Evolutionary conservation across 2,888 invertebrate genomes (phyloP), one percentile per base, ranked within the genome.

Genomic region (Eristalis intricaria): DNA sequence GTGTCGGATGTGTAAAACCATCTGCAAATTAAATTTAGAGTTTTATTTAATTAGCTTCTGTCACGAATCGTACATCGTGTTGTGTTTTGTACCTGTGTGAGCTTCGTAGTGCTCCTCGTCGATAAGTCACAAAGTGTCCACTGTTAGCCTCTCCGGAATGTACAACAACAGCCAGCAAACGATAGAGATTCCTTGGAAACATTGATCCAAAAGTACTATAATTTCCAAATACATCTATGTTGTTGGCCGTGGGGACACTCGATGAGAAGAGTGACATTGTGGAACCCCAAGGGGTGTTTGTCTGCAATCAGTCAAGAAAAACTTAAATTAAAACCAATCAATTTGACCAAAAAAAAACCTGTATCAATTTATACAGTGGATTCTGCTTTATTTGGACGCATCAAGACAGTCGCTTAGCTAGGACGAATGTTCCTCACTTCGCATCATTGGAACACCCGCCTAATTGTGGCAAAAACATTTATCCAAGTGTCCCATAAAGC

Each of bases 61-160:
- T 19, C 50, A 50, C 19, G n/a, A 50, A 19, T 19, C 19, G n/a
- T 19, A 50, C 15, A 50, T 32, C 5, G 8, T 26, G 15, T 2
- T 1, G 35, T 35, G 38, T 56, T 8, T 50, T 80, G 89, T 89
- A 93, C 93, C 92, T 91, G 85, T 93, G 93, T 10, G 92, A 92
- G 89, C 92, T 93, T 22, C 93, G 89, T 29, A 93, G 89, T 56
- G 93, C 92, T 10, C 97, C 97, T 19, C 98, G 95, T 84, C 99
- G 94, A 93, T 98, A 99, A 64, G 98, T 98, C 84, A 98, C 96
- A 94, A 98, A 99, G 94, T 99, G 99, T 1, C 99, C 99, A 65
- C 97, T 96, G 91, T 96, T 95, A 11, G 97, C 97, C 66, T 97
- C 97, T 2, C 99, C 99, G 89, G 97, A 95, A 94, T 99, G 99